phyloP scores from a whole-genome alignment of 2,113 vertebrate species.

The Chloebia gouldiae region DNA sequence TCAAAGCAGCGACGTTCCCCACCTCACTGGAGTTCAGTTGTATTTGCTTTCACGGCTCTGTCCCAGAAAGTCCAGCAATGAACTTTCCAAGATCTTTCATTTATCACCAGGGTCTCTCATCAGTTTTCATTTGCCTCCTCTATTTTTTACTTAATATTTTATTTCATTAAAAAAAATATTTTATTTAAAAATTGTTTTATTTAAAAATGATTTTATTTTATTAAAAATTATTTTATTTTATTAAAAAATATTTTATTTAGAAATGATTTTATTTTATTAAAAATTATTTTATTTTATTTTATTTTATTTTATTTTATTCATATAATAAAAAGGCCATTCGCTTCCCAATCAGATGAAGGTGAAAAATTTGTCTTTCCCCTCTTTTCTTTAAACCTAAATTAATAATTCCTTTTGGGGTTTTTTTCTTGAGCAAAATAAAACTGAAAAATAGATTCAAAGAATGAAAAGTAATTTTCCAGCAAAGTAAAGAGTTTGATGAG shows the following conservation, averaged over 20 bases:
- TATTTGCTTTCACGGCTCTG: background rate
- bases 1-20: background rate
- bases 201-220: background rate
- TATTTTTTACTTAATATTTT: background rate
- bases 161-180: background rate
- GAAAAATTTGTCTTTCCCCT: background rate
- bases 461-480: background rate
- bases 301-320: background rate
- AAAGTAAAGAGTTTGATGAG: background rate
- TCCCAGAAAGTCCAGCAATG: background rate
- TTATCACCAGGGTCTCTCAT: background rate
- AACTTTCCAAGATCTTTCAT: background rate
- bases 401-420: background rate
- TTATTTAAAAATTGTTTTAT: too few species aligned
- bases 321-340: background rate
- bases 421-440: background rate
- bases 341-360: background rate
- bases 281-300: too few species aligned
- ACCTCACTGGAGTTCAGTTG: background rate
- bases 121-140: background rate
- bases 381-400: background rate
- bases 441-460: background rate
- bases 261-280: too few species aligned
- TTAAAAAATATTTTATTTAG: background rate
- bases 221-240: fast-evolving